Conservation (phyloP, 2,888 invertebrate genomes). For the Xestia sexstrigata region DNA sequence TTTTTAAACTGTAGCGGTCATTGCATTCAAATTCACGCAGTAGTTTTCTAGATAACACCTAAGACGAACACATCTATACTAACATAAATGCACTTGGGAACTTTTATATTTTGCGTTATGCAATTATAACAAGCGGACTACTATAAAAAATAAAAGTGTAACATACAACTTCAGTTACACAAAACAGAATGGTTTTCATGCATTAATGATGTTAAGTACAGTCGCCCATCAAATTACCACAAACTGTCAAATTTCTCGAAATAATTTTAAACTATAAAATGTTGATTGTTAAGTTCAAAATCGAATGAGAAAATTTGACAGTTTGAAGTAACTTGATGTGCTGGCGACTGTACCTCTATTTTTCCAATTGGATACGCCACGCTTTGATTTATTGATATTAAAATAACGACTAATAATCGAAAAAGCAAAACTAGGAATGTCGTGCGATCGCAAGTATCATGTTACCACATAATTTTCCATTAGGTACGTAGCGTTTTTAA, state of each 20-base stretch:
- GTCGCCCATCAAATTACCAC: too few species aligned
- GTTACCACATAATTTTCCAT: slow-evolving; percentile 21
- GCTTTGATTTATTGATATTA: slow-evolving; percentile 1
- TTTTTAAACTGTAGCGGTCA: background rate
- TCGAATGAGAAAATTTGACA: too few species aligned
- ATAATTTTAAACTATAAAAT: too few species aligned
- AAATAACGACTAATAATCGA: background rate
- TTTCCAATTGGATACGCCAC: slow-evolving; percentile 54
- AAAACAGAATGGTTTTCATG: slow-evolving; percentile 54
- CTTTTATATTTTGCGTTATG: background rate
- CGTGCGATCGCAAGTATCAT: background rate
- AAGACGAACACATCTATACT: slow-evolving; percentile 11
- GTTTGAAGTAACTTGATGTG: too few species aligned
- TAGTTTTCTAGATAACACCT: slow-evolving; percentile 21
- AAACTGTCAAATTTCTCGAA: too few species aligned
- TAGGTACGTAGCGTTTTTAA: slow-evolving; percentile 18
- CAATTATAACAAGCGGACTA: slow-evolving; percentile 34
- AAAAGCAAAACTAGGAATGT: slow-evolving; percentile 3
- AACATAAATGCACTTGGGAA: background rate
- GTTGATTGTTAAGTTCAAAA: too few species aligned
- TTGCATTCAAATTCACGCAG: slow-evolving; percentile 15
- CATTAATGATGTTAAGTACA: slow-evolving; percentile 54
- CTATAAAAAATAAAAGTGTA: slow-evolving; percentile 36
- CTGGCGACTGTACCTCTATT: slow-evolving; percentile 12
- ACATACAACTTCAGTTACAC: slow-evolving; percentile 30